Evolutionary conservation across 2,797 vertebrate genomes (phyloP).

Genomic region (Vireo griseus): DNA sequence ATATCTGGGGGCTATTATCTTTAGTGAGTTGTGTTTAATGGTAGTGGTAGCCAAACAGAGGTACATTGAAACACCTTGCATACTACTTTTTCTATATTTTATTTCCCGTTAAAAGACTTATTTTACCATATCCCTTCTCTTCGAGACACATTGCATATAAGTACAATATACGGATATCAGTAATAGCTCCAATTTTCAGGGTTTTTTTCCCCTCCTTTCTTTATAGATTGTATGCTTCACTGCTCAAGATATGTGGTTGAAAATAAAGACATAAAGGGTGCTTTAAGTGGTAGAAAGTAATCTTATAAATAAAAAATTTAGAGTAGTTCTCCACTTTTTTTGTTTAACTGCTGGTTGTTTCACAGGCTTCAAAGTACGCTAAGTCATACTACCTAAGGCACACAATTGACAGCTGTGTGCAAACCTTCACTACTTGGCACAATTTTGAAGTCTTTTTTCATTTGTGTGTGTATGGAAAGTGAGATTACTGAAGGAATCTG

Average conservation of each 20-base stretch:
- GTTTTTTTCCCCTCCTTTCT: background rate
- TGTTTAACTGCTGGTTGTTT: background rate
- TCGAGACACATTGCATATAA: background rate
- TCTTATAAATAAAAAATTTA: background rate
- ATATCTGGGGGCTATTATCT: background rate
- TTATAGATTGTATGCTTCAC: background rate
- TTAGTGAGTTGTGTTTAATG: background rate
- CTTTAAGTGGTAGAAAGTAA: background rate
- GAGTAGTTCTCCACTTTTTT: background rate
- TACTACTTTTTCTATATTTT: background rate
- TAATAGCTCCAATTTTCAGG: background rate
- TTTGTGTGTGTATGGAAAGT: background rate
- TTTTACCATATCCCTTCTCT: background rate
- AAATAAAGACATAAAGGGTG: background rate
- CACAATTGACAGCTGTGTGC: background rate
- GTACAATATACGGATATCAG: background rate
- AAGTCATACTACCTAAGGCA: background rate
- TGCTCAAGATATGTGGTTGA: background rate
- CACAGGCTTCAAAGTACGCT: background rate
- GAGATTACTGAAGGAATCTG: background rate
- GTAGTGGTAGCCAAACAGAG: background rate
- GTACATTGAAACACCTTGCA: background rate
- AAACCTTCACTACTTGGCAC: background rate
- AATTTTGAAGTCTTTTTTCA: background rate
- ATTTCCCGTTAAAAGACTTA: background rate